phyloP scores from a whole-genome alignment of 2,797 vertebrate species.

The Myripristis murdjan region DNA sequence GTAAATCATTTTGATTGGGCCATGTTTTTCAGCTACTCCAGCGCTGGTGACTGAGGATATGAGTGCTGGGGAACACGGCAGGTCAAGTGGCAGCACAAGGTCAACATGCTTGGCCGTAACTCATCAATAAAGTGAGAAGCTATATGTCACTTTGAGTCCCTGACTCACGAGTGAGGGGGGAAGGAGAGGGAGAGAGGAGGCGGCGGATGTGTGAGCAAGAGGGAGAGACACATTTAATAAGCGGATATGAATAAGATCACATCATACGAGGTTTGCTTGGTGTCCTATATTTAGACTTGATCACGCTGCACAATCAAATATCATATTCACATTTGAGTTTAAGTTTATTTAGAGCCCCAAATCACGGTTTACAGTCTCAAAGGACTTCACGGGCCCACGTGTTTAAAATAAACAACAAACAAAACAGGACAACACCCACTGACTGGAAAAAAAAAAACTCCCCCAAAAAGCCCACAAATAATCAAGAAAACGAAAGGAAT shows the following conservation, averaged over 20 bases:
- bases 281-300: too few relatives aligned
- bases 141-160: slow-evolving; percentile 48
- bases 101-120: slow-evolving; percentile 71
- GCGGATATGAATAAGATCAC: neutral
- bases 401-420: too few relatives aligned
- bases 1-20: slow-evolving; percentile 80
- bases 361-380: too few relatives aligned
- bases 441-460: too few relatives aligned
- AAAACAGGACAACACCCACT: too few relatives aligned
- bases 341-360: too few relatives aligned
- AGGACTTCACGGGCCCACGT: too few relatives aligned
- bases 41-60: slow-evolving; percentile 57
- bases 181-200: slow-evolving; percentile 1
- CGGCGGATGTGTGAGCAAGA: neutral
- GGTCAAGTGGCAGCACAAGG: slow-evolving; percentile 76
- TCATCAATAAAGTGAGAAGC: slow-evolving; percentile 72
- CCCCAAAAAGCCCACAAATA: too few relatives aligned
- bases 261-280: too few relatives aligned
- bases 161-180: slow-evolving; percentile 24
- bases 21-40: slow-evolving; percentile 71
- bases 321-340: too few relatives aligned
- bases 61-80: slow-evolving; percentile 65
- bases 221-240: neutral
- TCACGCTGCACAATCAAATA: too few relatives aligned
- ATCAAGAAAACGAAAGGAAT: too few relatives aligned